phyloP scores from a whole-genome alignment of 2,888 invertebrate genomes.

The Campoplex capitator region DNA sequence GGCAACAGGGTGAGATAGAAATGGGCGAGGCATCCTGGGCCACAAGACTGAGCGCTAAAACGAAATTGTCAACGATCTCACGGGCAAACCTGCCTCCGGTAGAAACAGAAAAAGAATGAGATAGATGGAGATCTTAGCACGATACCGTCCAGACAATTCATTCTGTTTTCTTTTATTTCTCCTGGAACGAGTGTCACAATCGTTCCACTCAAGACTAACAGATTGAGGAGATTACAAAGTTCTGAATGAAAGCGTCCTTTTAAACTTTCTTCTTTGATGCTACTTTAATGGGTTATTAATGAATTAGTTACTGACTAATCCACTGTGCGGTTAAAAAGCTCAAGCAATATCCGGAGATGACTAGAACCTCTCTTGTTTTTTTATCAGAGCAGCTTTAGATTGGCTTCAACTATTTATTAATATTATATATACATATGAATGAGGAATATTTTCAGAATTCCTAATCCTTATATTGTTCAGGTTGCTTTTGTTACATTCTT shows the following conservation, averaged over 20 bases:
- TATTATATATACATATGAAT: neutral
- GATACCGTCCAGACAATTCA: constrained; percentile 50
- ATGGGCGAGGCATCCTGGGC: constrained; percentile 52
- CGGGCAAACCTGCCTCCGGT: constrained; percentile 61
- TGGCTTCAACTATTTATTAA: neutral
- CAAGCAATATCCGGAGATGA: too few species aligned
- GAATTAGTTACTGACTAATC: too few species aligned
- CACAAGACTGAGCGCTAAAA: constrained; percentile 77
- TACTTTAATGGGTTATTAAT: too few species aligned
- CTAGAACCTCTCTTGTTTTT: too few species aligned
- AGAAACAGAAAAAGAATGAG: constrained; percentile 29
- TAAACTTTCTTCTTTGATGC: too few species aligned
- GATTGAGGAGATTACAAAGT: neutral
- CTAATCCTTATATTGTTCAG: neutral
- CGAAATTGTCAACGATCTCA: constrained; percentile 80
- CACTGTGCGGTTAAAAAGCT: too few species aligned
- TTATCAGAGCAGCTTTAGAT: neutral
- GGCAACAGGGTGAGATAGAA: constrained; percentile 52
- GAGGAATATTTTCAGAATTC: neutral
- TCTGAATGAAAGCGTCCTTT: neutral
- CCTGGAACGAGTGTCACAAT: neutral
- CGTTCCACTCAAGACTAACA: neutral
- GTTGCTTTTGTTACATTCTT: constrained; percentile 20
- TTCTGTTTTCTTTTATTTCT: constrained; percentile 28
- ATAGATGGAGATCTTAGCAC: constrained; percentile 48